Base-by-base conservation (phyloP, 2,797 vertebrate species). In the Tachyglossus aculeatus region DNA sequence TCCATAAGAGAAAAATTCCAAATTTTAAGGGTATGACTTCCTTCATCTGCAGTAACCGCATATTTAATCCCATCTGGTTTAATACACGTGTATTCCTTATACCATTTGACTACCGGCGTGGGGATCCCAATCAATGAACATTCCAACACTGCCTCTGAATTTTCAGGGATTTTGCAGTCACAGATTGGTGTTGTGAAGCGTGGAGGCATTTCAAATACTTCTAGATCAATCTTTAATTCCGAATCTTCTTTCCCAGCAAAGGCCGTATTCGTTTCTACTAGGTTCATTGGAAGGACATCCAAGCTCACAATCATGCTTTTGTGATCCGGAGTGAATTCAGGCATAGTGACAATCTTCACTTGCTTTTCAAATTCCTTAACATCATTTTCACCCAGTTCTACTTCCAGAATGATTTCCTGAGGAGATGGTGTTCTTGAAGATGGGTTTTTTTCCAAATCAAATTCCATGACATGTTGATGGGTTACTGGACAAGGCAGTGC, bases 231-330 rank as follows among this genome's bases (percentile, higher is more conserved):
- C 93, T 96, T 96, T 71, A 99, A 77, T 75, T 97, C 94, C 58
- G 94, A 93, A 25, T 91, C 93, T 73, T 95, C 94, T 78, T 93
- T 92, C 18, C 88, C 85, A 25, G 91, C 77, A 56, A 95, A 94
- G 71, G 94, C 93, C 45, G 93, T 82, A 32, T 89, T 76, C 9
- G 94, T 92, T 47, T 96, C 96, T 60, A 96, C 94, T 62, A 96
- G 94, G 74, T 95, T 92, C 83, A 95, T 90, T 1, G 98, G 98
- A 45, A 99, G 92, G 24, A 99, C 96, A 83, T 99, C 96, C 67
- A 99, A 87, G 59, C 95, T 99, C 81, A 99, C 95, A 55, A 99
- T 93, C 96, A 99, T 98, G 80, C 96, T 98, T 86, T 97, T 99
- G 82, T 96, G 97, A 82, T 99, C 96, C 5, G 95, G 89, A 12